Evolutionary conservation across 2,797 vertebrate genomes (phyloP), one percentile per base, ranked within the genome.

Genomic region (Esox lucius): DNA sequence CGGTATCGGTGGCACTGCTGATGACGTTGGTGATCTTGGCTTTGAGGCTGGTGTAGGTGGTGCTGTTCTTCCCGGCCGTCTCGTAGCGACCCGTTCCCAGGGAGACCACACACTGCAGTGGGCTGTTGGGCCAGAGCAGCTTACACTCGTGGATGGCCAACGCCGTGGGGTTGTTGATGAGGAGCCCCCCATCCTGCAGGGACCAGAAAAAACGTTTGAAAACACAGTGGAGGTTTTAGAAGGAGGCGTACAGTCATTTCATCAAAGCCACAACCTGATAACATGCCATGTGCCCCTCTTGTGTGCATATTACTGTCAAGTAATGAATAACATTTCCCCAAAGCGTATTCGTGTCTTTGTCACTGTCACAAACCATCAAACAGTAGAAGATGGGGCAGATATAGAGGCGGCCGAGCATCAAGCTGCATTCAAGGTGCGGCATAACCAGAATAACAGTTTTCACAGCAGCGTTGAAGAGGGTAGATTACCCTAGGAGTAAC

Each of bases 1-100:
- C 97, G 0, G 98, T 99, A 68, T 99, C 98, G 0, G 98, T 99
- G 71, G 98, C 97, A 1, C 97, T 98, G 93, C 94, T 99, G 91
- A 99, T 99, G 81, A 98, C 95, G 19, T 98, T 94, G 0, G 94
- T 92, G 71, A 99, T 91, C 81, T 99, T 99, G 81, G 96, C 93
- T 90, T 96, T 98, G 80, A 99, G 85, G 88, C 97, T 99, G 0
- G 97, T 98, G 83, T 94, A 94, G 2, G 94, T 94, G 49, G 93
- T 87, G 2, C 83, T 88, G 39, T 90, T 91, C 77, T 93, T 97
- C 12, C 89, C 92, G 4, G 83, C 86, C 0, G 91, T 93, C 87
- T 98, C 96, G 0, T 95, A 95, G 0, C 96, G 95, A 2, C 98
- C 98, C 0, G 98, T 99, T 75, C 98, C 98, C 86, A 99, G 87